phyloP scores from a whole-genome alignment of 2,113 vertebrate species.

The Argyrosomus japonicus region DNA sequence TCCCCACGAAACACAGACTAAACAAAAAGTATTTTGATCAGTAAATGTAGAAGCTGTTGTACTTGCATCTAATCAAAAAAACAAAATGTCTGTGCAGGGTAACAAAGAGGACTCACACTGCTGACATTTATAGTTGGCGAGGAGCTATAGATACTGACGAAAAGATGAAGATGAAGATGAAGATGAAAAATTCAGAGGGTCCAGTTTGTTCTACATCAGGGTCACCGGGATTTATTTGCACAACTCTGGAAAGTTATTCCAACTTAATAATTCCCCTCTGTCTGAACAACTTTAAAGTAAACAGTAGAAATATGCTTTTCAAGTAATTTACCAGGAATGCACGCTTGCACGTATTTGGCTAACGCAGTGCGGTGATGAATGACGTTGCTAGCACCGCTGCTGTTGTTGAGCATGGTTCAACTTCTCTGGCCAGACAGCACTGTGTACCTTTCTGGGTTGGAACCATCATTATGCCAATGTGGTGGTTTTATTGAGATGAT shows the following conservation, averaged over 20 bases:
- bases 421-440: neutral
- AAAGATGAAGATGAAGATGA: neutral
- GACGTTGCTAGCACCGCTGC: neutral
- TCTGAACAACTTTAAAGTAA: neutral
- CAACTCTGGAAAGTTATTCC: neutral
- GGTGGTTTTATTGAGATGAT: neutral
- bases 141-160: neutral
- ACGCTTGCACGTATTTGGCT: neutral
- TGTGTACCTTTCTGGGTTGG: neutral
- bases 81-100: neutral
- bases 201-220: neutral
- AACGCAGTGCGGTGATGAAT: neutral
- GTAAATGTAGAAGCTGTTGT: neutral
- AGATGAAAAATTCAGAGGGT: neutral
- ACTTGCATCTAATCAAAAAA: neutral
- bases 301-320: neutral
- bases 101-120: too few relatives aligned
- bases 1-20: neutral
- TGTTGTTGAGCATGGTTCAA: neutral
- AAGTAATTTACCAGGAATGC: slow-evolving; percentile 17
- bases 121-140: neutral
- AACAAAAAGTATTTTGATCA: neutral
- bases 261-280: neutral
- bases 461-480: neutral
- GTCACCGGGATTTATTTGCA: neutral